Percentiles rank a stretch among this genome's conserved stretches.
Evolutionary conservation across 2,113 vertebrate species (phyloP).

Genomic region (Chlorodrepanis virens): DNA sequence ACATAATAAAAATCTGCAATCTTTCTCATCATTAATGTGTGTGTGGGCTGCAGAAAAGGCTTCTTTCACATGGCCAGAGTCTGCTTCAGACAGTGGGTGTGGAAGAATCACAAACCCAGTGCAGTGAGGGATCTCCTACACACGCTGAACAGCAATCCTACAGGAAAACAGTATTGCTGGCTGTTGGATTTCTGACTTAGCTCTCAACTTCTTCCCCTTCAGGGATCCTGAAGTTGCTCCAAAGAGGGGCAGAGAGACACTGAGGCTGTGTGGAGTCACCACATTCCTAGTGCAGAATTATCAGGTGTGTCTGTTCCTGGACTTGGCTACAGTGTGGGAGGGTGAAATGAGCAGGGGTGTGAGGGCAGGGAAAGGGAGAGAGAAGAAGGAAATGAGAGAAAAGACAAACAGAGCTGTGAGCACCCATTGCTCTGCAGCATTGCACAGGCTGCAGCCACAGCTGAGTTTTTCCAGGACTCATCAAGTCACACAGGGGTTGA

Average conservation of each 20-base stretch:
- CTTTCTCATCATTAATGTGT: not conserved
- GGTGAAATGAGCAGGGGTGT: not conserved
- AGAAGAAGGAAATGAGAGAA: not conserved
- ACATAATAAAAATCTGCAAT: not conserved
- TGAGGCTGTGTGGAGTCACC: not conserved
- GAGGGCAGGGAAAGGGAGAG: not conserved
- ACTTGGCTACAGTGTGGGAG: not conserved
- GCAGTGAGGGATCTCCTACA: not conserved
- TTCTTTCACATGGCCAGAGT: not conserved
- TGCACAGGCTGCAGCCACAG: not conserved
- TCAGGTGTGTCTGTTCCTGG: not conserved
- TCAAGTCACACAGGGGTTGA: not conserved
- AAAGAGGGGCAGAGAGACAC: too few species aligned
- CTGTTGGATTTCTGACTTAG: not conserved
- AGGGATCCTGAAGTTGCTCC: not conserved
- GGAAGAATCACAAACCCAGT: not conserved
- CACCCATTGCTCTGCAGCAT: not conserved
- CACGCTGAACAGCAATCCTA: not conserved
- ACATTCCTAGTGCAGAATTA: not conserved
- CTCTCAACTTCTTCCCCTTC: not conserved
- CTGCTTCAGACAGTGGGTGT: not conserved
- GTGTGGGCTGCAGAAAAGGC: not conserved
- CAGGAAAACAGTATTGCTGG: not conserved
- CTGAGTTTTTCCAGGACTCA: not conserved
- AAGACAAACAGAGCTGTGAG: not conserved